Base-by-base conservation (phyloP, 1,140 invertebrate species). In the Eumaeus atala region DNA sequence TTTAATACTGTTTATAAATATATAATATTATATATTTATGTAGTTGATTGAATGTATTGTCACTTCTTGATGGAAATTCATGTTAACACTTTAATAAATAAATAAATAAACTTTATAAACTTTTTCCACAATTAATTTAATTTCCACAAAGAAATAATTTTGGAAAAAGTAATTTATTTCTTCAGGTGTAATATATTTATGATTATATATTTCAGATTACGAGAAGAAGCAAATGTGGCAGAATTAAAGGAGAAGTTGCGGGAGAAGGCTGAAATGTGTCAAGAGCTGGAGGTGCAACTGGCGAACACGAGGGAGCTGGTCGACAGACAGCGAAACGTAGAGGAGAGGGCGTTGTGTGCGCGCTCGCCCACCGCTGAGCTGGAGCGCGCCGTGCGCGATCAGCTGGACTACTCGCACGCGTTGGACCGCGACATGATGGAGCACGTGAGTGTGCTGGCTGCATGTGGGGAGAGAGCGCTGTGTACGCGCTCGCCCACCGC, bases 341-440 rank as follows among this genome's bases (percentile, higher is more conserved):
- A 12, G 17, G 16, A 40, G 54, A 47, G 56, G 58, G 42, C 56
- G 53, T 10, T 67, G 51, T 50, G 65, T 0, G 54, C 54, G 21
- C 71, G 80, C 35, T 84, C 83, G 1, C 83, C 81, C 60, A 84
- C 83, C 0, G 77, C 79, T 0, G 83, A 86, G 61, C 61, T 86
- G 54, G 83, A 86, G 66, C 66, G 77, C 0, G 80, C 80, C 8
- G 49, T 86, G 54, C 51, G 79, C 5, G 73, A 75, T 58, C 77
- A 83, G 62, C 74, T 86, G 16, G 34, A 83, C 67, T 81, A 83
- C 70, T 84, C 80, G 48, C 72, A 79, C 54, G 59, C 66, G 4
- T 70, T 86, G 9, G 83, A 86, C 62, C 73, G 78, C 9, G 60
- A 74, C 48, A 82, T 84, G 55, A 76, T 81, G 70, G 80, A 85